Conservation (phyloP, 2,113 vertebrate genomes). For the Hemibagrus wyckioides region DNA sequence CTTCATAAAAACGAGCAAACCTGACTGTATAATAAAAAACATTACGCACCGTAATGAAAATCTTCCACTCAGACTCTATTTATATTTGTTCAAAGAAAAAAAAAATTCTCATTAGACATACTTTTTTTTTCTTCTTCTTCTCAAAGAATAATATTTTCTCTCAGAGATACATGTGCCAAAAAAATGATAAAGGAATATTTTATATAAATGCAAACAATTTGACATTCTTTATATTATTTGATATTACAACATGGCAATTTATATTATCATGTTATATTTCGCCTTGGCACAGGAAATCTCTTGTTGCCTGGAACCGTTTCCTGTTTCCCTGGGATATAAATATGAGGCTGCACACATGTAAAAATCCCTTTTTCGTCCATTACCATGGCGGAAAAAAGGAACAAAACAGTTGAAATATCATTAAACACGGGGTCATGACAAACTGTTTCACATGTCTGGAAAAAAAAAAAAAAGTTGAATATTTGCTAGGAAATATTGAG, state of each 20-base stretch:
- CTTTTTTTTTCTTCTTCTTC: background rate
- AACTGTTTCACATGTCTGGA: background rate
- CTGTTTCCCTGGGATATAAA: constrained; percentile 18
- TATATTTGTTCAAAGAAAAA: background rate
- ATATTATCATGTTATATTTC: background rate
- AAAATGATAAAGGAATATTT: constrained; percentile 8
- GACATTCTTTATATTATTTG: background rate
- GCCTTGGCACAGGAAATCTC: background rate
- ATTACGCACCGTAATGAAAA: background rate
- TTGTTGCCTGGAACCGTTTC: background rate
- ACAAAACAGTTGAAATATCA: too few species aligned
- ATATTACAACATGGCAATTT: background rate
- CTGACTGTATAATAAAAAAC: background rate
- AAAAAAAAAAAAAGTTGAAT: background rate
- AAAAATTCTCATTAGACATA: background rate
- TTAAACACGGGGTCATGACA: background rate
- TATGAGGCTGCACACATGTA: constrained; percentile 8
- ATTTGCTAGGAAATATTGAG: background rate
- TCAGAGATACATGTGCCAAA: background rate
- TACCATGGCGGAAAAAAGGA: too few species aligned
- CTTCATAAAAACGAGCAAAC: background rate
- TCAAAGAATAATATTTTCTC: background rate
- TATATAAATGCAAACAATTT: background rate
- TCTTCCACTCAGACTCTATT: background rate
- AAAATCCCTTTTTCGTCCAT: background rate